These are phyloP conservation scores for Dinocampus coccinellae DNA, from an alignment of 2,888 invertebrate species.

Conservation along the genomic window DNA sequence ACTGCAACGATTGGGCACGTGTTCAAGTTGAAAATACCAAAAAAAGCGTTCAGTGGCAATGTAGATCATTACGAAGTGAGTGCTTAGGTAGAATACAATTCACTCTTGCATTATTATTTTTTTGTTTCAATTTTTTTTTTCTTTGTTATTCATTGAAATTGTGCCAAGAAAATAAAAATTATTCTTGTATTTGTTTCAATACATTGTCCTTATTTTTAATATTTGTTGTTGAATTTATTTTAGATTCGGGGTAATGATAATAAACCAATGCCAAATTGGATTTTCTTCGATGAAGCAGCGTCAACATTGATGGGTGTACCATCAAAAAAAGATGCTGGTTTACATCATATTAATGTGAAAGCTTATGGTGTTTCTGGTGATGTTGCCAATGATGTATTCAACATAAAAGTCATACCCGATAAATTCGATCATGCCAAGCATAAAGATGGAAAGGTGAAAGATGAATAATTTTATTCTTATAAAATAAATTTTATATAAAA, in stretches of 20 bases:
- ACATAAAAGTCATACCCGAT: slow-evolving; percentile 73
- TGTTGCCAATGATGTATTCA: slow-evolving; percentile 76
- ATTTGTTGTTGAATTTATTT: slow-evolving; percentile 1
- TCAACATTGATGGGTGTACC: slow-evolving; percentile 84
- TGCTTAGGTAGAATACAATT: not conserved
- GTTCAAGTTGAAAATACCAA: slow-evolving; percentile 80
- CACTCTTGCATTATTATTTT: too few relatives aligned
- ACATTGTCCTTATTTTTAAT: not conserved
- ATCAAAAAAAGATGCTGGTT: slow-evolving; percentile 76
- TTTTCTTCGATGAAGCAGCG: slow-evolving; percentile 78
- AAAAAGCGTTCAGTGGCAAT: slow-evolving; percentile 78
- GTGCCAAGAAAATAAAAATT: not conserved
- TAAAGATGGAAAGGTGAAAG: slow-evolving; percentile 59
- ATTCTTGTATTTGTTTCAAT: not conserved
- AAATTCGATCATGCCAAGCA: slow-evolving; percentile 55
- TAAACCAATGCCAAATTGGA: slow-evolving; percentile 75
- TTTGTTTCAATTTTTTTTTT: too few relatives aligned
- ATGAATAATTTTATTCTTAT: slow-evolving; percentile 4
- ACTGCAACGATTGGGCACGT: slow-evolving; percentile 78
- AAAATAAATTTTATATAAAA: not conserved
- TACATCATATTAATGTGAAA: slow-evolving; percentile 76
- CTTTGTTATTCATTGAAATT: slow-evolving; percentile 25
- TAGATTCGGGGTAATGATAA: slow-evolving; percentile 69
- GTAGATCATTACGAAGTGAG: slow-evolving; percentile 79
- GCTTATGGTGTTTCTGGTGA: slow-evolving; percentile 72